Evolutionary conservation across 2,797 vertebrate species (phyloP), one percentile per base, ranked within the genome.

Genomic region (Brotula barbata): DNA sequence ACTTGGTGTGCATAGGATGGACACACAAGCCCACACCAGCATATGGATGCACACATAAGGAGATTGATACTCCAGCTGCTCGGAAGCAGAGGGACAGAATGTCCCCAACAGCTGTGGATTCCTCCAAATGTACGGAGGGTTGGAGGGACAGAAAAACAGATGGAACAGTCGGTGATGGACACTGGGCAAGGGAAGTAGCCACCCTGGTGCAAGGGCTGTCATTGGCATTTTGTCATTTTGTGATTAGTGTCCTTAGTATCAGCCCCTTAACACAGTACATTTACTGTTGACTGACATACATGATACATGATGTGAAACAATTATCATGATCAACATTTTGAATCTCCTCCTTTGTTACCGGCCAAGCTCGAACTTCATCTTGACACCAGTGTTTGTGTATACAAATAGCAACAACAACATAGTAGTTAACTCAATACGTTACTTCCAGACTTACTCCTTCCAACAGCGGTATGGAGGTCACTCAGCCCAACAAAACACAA

Each of bases 21-120:
- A 76, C 64, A 62, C 59, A 60, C 59, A 10, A 10, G 31, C 52
- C 46, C 55, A 61, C 60, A 52, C 28, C 51, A 75, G 58, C 67
- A 63, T 58, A 77, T 48, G 69, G 80, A 82, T 81, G 71, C 71
- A 80, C 76, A 70, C 75, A 71, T 63, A 64, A 48, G 59, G 55
- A 82, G 83, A 88, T 82, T 83, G 82, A 88, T 87, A 81, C 78
- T 89, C 88, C 87, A 89, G 88, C 87, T 90, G 88, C 83, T 88
- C 68, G 61, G 82, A 87, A 87, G 85, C 82, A 80, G 78, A 61
- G 77, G 84, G 84, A 86, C 85, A 84, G 74, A 88, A 87, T 87
- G 85, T 89, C 81, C 83, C 70, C 74, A 69, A 73, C 88, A 90
- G 88, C 87, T 90, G 89, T 89, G 81, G 76, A 89, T 87, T 89